Base-by-base conservation (phyloP, 2,113 vertebrate species). In the Zapornia atra region DNA sequence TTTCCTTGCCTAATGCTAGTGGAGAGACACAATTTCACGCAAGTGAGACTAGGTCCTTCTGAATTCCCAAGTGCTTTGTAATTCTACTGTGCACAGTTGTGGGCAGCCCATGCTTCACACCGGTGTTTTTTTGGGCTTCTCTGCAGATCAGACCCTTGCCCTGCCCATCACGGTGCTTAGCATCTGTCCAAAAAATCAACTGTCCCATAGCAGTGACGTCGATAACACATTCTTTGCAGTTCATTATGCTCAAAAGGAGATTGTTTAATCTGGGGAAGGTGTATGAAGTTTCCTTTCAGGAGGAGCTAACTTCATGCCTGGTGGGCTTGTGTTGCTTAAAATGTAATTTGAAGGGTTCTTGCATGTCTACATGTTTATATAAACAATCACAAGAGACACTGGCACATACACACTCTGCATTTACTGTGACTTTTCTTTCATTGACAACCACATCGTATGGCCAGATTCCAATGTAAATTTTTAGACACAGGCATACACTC, bases 1-100 rank as follows among this genome's bases (percentile, higher is more conserved):
- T 88, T 90, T 90, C 70, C 68, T 90, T 88, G 78, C 54, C 38
- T 90, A 88, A 94, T 85, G 80, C 63, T 91, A 90, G 88, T 72
- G 50, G 92, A 94, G 57, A 79, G 80, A 87, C 69, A 79, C 29
- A 25, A 64, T 90, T 93, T 92, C 72, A 60, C 56, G 73, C 12
- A 1, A 18, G 24, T 61, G 46, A 29, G 48, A 68, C 34, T 60
- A 56, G 34, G 92, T 46, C 24, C 72, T 82, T 71, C 50, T 57
- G 82, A 93, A 84, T 70, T 89, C 64, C 57, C 50, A 73, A 66
- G 40, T 61, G 61, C n/a, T 90, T 82, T 84, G 61, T 59, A 42
- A 69, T 72, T 93, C 65, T 28, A 53, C 2, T 26, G 24, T 77
- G 38, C 82, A 83, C 20, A 75, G 44, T 40, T 88, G 42, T 4